Evolutionary conservation across 2,888 invertebrate genomes (phyloP).

Genomic region (Fragum fragum): DNA sequence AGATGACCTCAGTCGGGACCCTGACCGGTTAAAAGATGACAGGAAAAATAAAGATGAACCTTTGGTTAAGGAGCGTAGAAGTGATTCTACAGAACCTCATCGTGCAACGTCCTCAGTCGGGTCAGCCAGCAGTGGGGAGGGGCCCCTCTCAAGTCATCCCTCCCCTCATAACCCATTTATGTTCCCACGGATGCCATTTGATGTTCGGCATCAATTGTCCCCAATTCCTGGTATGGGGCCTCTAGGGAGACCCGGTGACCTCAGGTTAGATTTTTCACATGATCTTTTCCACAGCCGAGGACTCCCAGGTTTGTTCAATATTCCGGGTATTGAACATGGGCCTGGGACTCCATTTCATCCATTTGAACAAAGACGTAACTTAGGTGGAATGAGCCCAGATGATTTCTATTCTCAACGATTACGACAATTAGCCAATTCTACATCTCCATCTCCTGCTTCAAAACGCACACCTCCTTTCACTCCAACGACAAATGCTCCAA

Average conservation of each 20-base stretch:
- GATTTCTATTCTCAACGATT: constrained; percentile 99
- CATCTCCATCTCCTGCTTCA: constrained; percentile 75
- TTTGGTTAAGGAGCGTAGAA: constrained; percentile 69
- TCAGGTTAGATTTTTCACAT: constrained; percentile 93
- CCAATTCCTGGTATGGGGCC: constrained; percentile 88
- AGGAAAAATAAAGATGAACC: constrained; percentile 49
- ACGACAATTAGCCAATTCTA: constrained; percentile 96
- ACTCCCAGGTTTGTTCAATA: constrained; percentile 47
- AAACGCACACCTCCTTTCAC: constrained; percentile 76
- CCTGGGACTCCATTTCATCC: constrained; percentile 69
- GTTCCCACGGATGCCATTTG: constrained; percentile 74
- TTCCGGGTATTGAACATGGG: constrained; percentile 63
- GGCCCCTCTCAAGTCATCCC: constrained; percentile 61
- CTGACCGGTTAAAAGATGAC: constrained; percentile 41
- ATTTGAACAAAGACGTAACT: constrained; percentile 58
- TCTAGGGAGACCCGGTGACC: constrained; percentile 92
- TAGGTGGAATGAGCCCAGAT: constrained; percentile 56
- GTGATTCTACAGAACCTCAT: constrained; percentile 65
- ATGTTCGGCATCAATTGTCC: constrained; percentile 83
- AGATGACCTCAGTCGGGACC: constrained; percentile 76
- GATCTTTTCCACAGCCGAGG: constrained; percentile 69
- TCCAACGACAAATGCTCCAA: constrained; percentile 58
- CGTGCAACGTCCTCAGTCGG: constrained; percentile 74
- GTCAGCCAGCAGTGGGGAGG: constrained; percentile 71
- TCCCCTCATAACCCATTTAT: constrained; percentile 74